Evolutionary conservation across 1,140 invertebrate genomes (phyloP).

Genomic region (Chironomus tepperi): DNA sequence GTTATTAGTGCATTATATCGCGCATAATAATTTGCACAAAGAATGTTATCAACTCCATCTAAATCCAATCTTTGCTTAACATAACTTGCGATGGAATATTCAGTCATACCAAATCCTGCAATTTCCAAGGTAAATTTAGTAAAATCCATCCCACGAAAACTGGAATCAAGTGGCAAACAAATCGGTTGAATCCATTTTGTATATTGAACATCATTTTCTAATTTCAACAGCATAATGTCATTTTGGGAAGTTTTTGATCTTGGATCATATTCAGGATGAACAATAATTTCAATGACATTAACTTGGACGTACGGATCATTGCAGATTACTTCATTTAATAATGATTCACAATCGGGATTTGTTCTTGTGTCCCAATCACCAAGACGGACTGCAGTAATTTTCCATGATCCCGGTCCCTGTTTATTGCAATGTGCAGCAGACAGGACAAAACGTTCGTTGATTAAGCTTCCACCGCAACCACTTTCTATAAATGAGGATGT

Average conservation of each 20-base stretch:
- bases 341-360: constrained; percentile 44
- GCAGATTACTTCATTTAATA: constrained; percentile 39
- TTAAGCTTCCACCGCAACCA: constrained; percentile 60
- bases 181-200: constrained; percentile 56
- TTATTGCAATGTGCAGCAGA: constrained; percentile 71
- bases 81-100: constrained; percentile 39
- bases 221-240: constrained; percentile 59
- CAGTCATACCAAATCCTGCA: constrained; percentile 58
- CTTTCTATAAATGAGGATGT: constrained; percentile 31
- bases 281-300: constrained; percentile 45
- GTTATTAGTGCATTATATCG: neutral
- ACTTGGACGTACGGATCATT: constrained; percentile 45
- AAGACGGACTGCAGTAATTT: constrained; percentile 43
- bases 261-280: constrained; percentile 53
- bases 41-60: constrained; percentile 33
- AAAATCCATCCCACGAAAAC: constrained; percentile 33
- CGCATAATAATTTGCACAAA: neutral
- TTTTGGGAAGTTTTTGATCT: constrained; percentile 42
- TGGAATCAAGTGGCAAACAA: constrained; percentile 50
- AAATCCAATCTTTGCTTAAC: constrained; percentile 35
- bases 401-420: constrained; percentile 37
- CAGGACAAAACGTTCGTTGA: constrained; percentile 52
- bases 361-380: constrained; percentile 52
- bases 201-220: constrained; percentile 46
- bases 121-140: constrained; percentile 42